Base-by-base conservation (phyloP, 1,140 invertebrate genomes). In the Aethina tumida region DNA sequence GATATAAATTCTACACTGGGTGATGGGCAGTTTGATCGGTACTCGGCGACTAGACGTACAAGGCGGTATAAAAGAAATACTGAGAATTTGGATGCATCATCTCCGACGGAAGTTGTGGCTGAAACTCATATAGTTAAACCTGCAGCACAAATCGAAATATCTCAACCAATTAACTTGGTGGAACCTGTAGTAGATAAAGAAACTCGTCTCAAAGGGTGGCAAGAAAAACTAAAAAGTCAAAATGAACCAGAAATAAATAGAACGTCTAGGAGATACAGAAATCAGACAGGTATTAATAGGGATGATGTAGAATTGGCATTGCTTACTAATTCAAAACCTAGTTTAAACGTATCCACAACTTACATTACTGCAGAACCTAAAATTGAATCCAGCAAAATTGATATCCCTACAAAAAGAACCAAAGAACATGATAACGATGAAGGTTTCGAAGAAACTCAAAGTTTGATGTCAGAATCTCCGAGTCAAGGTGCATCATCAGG, bases 371-470 rank as follows among this genome's bases (percentile, higher is more conserved):
- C 26, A 10, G 33, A 31, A 43, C 13, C 20, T 15, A 26, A 27
- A 31, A 38, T n/a, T n/a, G n/a, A n/a, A n/a, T n/a, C n/a, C n/a
- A n/a, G n/a, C n/a, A 46, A 41, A 34, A 36, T 66, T 37, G 64
- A 50, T 37, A 48, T 49, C 31, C 48, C 47, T 17, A 39, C 18
- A 14, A 41, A 48, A 3, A 34, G 50, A 43, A 41, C 13, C 30
- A 50, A 47, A 36, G 49, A 56, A 32, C 46, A 53, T 21, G 64
- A 65, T 53, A 81, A 85, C 46, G 87, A 92, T 55, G 87, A 91
- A 67, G 87, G 86, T 5, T 91, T 91, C 53, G 86, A 92, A 58
- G 87, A 90, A 64, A 87, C 84, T 0, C 84, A 88, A 44, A 87
- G 78, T 47, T 64, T 88, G 15, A 81, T 87, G 29, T 88, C 84